Conservation (phyloP, 2,797 vertebrate species). For the Lophotriccus pileatus region DNA sequence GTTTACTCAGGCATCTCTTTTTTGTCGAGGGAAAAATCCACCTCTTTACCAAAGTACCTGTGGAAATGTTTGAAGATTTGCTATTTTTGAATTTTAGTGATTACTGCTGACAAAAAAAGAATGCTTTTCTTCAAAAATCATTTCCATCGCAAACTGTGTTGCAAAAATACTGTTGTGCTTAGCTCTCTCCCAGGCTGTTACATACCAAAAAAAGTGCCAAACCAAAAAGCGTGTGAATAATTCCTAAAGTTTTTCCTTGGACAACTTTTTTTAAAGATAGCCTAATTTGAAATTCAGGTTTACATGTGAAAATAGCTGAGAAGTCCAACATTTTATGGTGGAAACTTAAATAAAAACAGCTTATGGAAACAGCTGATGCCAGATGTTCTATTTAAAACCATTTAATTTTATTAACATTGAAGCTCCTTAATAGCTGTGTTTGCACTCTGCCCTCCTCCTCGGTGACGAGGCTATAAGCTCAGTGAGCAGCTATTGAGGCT, state of each 20-base stretch:
- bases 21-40: background rate
- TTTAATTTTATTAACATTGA: constrained; percentile 13
- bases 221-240: background rate
- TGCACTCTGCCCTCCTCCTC: background rate
- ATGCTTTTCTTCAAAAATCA: background rate
- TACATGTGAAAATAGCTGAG: background rate
- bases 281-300: background rate
- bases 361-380: constrained; percentile 3
- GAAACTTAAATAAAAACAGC: constrained; percentile 10
- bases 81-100: background rate
- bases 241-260: background rate
- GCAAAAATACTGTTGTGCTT: background rate
- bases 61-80: background rate
- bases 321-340: background rate
- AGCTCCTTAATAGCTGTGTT: background rate
- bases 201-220: background rate
- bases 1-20: background rate
- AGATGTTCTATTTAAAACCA: constrained; percentile 8
- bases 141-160: background rate
- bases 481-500: background rate
- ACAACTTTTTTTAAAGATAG: background rate
- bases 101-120: background rate
- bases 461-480: background rate
- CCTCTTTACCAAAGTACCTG: background rate
- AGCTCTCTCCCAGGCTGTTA: background rate